These are phyloP conservation scores for Drosophila eugracilis DNA, from an alignment of 1,140 invertebrate genomes.

Conservation along the genomic window DNA sequence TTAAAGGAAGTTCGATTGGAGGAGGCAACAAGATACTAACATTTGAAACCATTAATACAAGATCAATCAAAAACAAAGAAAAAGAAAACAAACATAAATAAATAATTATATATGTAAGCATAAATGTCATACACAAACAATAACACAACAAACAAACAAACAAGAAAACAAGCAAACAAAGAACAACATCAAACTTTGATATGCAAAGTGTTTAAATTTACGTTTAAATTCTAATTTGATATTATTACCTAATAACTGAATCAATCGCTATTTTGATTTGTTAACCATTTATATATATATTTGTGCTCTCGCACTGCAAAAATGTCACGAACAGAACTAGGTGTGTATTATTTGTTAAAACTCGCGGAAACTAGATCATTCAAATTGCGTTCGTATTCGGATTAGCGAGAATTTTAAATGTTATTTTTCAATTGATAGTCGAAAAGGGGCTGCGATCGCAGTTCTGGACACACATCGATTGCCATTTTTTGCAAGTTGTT, in stretches of 20 bases:
- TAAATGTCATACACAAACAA: slow-evolving; percentile 40
- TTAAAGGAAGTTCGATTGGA: slow-evolving; percentile 51
- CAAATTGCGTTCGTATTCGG: background rate
- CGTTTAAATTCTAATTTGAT: slow-evolving; percentile 65
- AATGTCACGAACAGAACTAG: slow-evolving; percentile 15
- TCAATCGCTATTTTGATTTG: slow-evolving; percentile 43
- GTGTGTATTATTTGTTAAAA: slow-evolving; percentile 37
- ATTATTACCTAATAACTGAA: slow-evolving; percentile 61
- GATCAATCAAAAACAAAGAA: slow-evolving; percentile 37
- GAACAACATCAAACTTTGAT: slow-evolving; percentile 40
- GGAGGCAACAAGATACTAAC: slow-evolving; percentile 42
- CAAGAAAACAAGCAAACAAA: slow-evolving; percentile 23
- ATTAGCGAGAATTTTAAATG: slow-evolving; percentile 19
- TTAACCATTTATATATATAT: slow-evolving; percentile 36
- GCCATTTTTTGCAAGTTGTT: slow-evolving; percentile 73
- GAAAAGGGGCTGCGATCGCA: slow-evolving; percentile 26
- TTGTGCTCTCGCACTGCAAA: slow-evolving; percentile 26
- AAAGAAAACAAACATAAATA: slow-evolving; percentile 34
- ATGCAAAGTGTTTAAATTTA: slow-evolving; percentile 57
- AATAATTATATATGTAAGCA: slow-evolving; percentile 63
- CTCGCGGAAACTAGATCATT: slow-evolving; percentile 6
- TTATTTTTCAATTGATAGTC: slow-evolving; percentile 44
- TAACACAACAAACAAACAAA: slow-evolving; percentile 31
- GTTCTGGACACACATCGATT: slow-evolving; percentile 36
- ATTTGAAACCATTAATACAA: slow-evolving; percentile 57